Evolutionary conservation across 2,888 invertebrate species (phyloP).

Genomic region (Griposia aprilina): DNA sequence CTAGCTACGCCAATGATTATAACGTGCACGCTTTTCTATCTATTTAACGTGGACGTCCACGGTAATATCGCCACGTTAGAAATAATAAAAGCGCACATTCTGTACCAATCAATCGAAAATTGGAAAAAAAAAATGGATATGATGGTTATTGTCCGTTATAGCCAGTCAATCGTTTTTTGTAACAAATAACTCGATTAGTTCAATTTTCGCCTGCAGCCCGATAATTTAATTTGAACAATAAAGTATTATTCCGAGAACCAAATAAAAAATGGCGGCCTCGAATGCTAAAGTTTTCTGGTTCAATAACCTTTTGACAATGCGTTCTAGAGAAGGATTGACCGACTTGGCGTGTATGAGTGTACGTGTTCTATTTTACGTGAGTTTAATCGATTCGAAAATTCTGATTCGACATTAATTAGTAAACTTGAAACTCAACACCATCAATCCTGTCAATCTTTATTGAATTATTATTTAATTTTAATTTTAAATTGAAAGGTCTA

Average conservation of each 20-base stretch:
- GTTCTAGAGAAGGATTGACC: conserved; percentile 41
- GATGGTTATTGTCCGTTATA: conserved; percentile 7
- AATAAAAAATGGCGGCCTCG: conserved; percentile 57
- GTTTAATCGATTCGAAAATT: conserved; percentile 1
- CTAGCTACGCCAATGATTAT: too few relatives aligned
- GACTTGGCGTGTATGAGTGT: conserved; percentile 48
- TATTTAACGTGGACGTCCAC: too few relatives aligned
- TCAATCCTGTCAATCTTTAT: not conserved
- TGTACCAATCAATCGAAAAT: not conserved
- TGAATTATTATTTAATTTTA: not conserved
- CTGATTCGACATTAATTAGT: not conserved
- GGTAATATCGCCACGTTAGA: too few relatives aligned
- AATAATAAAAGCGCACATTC: not conserved
- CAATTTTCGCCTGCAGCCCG: conserved; percentile 44
- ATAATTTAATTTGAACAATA: conserved; percentile 53
- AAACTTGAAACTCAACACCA: too few relatives aligned
- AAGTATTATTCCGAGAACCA: conserved; percentile 40
- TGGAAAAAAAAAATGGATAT: conserved; percentile 10
- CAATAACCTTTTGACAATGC: conserved; percentile 57
- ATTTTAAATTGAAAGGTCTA: too few relatives aligned
- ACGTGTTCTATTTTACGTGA: conserved; percentile 24
- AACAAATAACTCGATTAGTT: conserved; percentile 39
- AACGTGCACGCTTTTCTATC: too few relatives aligned
- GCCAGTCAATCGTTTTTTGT: conserved; percentile 25
- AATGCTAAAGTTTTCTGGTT: conserved; percentile 47